Evolutionary conservation across 2,113 vertebrate genomes (phyloP).

Genomic region (Pygoscelis adeliae): DNA sequence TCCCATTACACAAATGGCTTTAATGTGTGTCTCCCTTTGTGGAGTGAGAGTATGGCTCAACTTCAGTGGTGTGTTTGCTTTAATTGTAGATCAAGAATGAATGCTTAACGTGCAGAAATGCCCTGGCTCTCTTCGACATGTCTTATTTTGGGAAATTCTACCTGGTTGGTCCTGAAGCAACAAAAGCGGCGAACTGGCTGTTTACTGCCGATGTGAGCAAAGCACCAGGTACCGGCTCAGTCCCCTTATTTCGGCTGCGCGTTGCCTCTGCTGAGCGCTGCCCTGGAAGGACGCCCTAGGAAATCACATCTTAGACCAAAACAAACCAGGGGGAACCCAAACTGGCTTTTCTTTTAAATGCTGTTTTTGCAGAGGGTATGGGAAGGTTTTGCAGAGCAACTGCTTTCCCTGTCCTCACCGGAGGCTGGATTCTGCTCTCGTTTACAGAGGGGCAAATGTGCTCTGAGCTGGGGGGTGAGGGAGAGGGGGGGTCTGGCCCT

Average conservation of each 20-base stretch:
- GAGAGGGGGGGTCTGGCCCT: neutral
- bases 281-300: neutral
- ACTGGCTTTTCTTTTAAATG: neutral
- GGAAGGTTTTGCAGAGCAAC: neutral
- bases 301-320: neutral
- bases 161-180: conserved; percentile 89
- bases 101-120: conserved; percentile 87
- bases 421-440: neutral
- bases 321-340: rapidly evolving
- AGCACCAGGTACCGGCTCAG: conserved; percentile 79
- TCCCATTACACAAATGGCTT: neutral
- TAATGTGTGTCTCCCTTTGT: neutral
- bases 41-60: neutral
- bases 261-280: neutral
- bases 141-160: conserved; percentile 99
- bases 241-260: neutral
- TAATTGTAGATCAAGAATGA: conserved; percentile 84
- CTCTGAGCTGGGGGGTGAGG: neutral
- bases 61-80: neutral
- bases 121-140: conserved; percentile 92
- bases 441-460: neutral
- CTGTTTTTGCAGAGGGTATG: neutral
- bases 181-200: conserved; percentile 90
- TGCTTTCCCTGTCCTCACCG: neutral
- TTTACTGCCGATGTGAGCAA: conserved; percentile 91